Evolutionary conservation across 2,113 vertebrate genomes (phyloP).

Genomic region (Accipiter cooperii): DNA sequence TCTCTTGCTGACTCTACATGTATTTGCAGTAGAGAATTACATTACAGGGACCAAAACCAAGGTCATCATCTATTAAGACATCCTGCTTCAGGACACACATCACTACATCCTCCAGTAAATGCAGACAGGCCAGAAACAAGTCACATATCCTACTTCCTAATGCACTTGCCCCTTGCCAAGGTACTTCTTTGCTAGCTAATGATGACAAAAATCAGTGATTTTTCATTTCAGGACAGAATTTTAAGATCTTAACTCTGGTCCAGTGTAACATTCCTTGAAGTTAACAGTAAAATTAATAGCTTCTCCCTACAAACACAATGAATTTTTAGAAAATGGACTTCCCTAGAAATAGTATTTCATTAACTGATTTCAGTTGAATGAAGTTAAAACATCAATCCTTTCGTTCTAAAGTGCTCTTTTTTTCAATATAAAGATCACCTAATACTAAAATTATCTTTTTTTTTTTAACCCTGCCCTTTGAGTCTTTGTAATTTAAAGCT

Average conservation of each 20-base stretch:
- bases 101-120: not conserved
- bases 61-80: not conserved
- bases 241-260: not conserved
- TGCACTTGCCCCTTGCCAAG: no score
- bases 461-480: not conserved
- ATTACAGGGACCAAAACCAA: not conserved
- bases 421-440: accelerated
- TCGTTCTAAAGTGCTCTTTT: not conserved
- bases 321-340: not conserved
- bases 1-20: not conserved
- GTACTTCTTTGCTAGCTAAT: not conserved
- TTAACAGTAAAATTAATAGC: not conserved
- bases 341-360: not conserved
- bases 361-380: not conserved
- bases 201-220: not conserved
- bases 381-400: not conserved
- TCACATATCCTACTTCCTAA: not conserved
- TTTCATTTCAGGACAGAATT: not conserved
- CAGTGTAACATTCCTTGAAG: not conserved
- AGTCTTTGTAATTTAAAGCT: not conserved
- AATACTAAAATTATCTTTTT: not conserved
- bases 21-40: not conserved
- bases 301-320: not conserved
- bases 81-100: not conserved
- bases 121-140: not conserved